These are phyloP conservation scores for Cydia fagiglandana DNA, from an alignment of 1,140 invertebrate species.

Conservation along the genomic window DNA sequence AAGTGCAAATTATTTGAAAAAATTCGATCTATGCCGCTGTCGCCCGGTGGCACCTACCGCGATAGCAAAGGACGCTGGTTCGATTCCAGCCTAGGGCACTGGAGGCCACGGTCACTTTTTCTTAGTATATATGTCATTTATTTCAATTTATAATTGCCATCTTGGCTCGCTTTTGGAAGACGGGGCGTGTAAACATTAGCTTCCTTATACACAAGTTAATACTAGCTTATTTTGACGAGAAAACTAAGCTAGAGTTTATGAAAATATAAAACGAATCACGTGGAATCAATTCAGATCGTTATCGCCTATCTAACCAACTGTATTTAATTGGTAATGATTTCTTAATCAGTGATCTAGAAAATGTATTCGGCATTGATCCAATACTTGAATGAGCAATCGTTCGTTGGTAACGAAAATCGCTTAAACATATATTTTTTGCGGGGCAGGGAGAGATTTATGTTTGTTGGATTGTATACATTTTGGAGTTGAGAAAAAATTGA, in stretches of 20 bases:
- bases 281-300: slow-evolving; percentile 2
- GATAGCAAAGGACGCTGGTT: no score
- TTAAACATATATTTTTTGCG: background rate
- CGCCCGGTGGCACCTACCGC: no score
- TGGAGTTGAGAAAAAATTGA: background rate
- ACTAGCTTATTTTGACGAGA: background rate
- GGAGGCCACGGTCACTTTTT: no score
- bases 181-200: no score
- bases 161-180: no score
- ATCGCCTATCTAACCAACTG: slow-evolving; percentile 9
- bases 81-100: no score
- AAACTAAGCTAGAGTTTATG: background rate
- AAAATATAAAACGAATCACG: background rate
- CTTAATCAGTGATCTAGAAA: slow-evolving; percentile 2
- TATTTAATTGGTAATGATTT: slow-evolving; percentile 13
- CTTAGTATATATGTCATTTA: no score
- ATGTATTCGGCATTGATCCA: slow-evolving; percentile 1
- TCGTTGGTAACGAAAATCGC: background rate
- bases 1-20: no score
- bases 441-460: background rate
- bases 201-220: no score
- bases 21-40: no score
- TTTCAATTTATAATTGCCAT: no score
- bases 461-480: background rate
- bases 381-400: background rate